phyloP scores from a whole-genome alignment of 2,113 vertebrate species.

The Xenotilapia caudafasciata region DNA sequence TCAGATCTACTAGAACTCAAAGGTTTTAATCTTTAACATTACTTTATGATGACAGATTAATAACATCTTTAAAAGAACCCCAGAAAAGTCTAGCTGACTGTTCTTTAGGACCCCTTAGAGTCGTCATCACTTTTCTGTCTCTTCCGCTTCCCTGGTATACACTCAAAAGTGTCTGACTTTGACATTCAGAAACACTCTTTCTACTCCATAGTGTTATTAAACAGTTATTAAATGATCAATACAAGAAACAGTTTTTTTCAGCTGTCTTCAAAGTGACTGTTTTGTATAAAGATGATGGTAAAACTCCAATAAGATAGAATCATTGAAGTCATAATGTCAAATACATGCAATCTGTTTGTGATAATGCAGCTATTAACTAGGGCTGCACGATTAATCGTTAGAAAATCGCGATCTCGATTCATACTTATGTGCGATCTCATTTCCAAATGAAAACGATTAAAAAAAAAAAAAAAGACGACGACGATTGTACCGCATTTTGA shows the following conservation, averaged over 20 bases:
- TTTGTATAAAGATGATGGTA: neutral
- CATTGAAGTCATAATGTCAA: neutral
- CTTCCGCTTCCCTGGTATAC: neutral
- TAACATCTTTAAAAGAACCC: neutral
- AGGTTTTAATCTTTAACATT: neutral
- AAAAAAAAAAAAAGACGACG: neutral
- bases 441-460: too few species aligned
- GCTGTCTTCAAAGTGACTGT: neutral
- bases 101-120: neutral
- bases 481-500: too few species aligned
- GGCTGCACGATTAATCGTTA: too few species aligned
- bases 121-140: neutral
- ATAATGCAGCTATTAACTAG: neutral
- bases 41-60: neutral
- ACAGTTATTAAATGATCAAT: neutral
- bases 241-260: fast-evolving
- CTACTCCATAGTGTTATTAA: neutral
- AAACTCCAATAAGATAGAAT: neutral
- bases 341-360: neutral
- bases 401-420: too few species aligned
- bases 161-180: neutral
- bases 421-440: too few species aligned
- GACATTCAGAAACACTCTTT: neutral
- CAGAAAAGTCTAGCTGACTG: neutral
- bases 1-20: neutral